A percentile compares a stretch with the other conserved stretches of the same genome.
Evolutionary conservation across 2,797 vertebrate genomes (phyloP).

Genomic region (Trichosurus vulpecula): DNA sequence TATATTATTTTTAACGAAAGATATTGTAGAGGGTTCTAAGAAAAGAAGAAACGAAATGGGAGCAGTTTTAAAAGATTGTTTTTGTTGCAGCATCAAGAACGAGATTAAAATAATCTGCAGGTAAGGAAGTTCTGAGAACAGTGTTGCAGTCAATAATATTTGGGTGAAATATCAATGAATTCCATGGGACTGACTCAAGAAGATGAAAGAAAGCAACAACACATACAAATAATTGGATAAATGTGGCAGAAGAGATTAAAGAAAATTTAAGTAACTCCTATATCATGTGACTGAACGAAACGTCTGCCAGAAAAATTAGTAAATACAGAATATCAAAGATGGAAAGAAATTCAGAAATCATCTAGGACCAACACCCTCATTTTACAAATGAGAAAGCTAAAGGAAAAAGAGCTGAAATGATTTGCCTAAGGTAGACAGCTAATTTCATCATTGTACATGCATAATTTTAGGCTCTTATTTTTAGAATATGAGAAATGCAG

Average conservation of each 20-base stretch:
- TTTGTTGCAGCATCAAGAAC: neutral
- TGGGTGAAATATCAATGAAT: neutral
- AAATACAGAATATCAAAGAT: neutral
- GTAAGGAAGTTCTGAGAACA: neutral
- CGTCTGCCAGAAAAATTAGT: neutral
- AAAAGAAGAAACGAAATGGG: neutral
- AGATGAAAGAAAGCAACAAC: neutral
- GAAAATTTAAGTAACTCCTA: neutral
- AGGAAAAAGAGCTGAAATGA: neutral
- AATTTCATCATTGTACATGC: neutral
- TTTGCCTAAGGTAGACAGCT: neutral
- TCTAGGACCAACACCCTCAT: neutral
- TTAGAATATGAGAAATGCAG: constrained; percentile 11
- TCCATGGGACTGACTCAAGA: neutral
- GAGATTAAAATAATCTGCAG: neutral
- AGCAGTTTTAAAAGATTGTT: neutral
- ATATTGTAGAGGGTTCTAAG: neutral
- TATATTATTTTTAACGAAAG: neutral
- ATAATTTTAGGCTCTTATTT: neutral
- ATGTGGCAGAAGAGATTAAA: neutral
- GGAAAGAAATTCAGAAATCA: neutral
- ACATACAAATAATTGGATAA: neutral
- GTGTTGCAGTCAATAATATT: neutral
- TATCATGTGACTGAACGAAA: neutral
- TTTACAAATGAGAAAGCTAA: neutral